These are phyloP conservation scores for Argya squamiceps DNA, from an alignment of 2,797 vertebrate genomes.

Conservation along the genomic window DNA sequence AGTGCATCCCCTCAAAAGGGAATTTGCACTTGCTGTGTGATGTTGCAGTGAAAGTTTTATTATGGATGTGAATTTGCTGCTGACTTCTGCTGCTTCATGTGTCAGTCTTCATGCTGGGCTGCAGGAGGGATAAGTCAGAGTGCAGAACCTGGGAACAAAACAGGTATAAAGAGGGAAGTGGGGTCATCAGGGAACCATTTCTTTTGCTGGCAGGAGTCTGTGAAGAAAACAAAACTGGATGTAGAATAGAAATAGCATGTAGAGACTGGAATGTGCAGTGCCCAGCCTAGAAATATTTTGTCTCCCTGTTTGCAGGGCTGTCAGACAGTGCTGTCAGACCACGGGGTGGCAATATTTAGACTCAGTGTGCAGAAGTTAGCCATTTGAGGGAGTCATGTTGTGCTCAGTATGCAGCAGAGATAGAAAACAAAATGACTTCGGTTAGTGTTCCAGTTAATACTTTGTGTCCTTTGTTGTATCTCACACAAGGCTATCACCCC, in stretches of 20 bases:
- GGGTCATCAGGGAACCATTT: not conserved
- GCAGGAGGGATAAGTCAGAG: not conserved
- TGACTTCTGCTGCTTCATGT: not conserved
- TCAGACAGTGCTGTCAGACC: conserved; percentile 30
- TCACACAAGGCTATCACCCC: not conserved
- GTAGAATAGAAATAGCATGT: not conserved
- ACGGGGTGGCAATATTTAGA: conserved; percentile 54
- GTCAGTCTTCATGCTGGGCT: not conserved
- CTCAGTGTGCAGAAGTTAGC: not conserved
- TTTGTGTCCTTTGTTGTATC: not conserved
- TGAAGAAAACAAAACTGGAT: not conserved
- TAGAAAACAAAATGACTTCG: conserved; percentile 44
- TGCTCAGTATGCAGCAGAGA: conserved; percentile 26
- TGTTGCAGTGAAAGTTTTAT: not conserved
- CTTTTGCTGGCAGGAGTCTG: not conserved
- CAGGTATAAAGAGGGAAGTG: not conserved
- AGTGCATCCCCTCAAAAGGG: not conserved
- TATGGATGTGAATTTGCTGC: not conserved
- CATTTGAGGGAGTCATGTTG: conserved; percentile 30
- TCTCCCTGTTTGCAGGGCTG: not conserved
- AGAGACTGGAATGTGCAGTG: not conserved
- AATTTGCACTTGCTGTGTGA: not conserved
- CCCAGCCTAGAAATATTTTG: not conserved
- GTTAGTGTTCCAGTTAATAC: conserved; percentile 59
- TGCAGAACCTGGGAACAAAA: rapidly evolving